Conservation (phyloP, 2,797 vertebrate genomes). For the Oreonectes daqikongensis region DNA sequence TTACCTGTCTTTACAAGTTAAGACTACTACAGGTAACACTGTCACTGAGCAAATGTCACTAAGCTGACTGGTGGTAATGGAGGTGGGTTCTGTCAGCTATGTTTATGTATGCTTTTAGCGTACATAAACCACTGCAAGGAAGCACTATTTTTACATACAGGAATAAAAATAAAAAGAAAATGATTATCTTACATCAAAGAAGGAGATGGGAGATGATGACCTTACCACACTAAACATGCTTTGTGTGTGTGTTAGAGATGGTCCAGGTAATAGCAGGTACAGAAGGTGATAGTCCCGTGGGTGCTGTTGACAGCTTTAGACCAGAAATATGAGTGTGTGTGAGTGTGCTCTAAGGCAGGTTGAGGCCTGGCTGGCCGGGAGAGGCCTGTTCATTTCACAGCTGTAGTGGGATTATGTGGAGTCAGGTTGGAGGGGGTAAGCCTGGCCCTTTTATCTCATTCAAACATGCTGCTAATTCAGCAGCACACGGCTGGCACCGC, state of each 20-base stretch:
- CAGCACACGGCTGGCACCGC: constrained; percentile 82
- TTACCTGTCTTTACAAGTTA: constrained; percentile 30
- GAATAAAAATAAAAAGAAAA: constrained; percentile 23
- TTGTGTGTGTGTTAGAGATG: background rate
- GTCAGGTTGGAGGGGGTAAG: constrained; percentile 81
- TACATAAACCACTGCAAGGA: background rate
- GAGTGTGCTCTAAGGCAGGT: constrained; percentile 42
- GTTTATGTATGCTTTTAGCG: constrained; percentile 38
- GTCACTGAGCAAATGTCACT: constrained; percentile 46
- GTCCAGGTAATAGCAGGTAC: constrained; percentile 14
- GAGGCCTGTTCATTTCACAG: constrained; percentile 85
- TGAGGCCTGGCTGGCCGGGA: constrained; percentile 51
- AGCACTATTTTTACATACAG: constrained; percentile 26
- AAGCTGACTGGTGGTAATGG: constrained; percentile 48
- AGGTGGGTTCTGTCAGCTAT: constrained; percentile 37
- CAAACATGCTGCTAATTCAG: constrained; percentile 95
- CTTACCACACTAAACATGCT: constrained; percentile 1
- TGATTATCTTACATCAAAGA: constrained; percentile 34
- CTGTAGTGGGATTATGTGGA: constrained; percentile 87
- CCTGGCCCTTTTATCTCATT: constrained; percentile 90
- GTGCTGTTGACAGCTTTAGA: constrained; percentile 5
- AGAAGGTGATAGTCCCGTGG: background rate
- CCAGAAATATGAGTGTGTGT: constrained; percentile 50
- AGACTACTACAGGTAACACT: background rate
- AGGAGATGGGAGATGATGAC: constrained; percentile 32